phyloP scores from a whole-genome alignment of 1,140 invertebrate genomes.

The Papilio glaucus region DNA sequence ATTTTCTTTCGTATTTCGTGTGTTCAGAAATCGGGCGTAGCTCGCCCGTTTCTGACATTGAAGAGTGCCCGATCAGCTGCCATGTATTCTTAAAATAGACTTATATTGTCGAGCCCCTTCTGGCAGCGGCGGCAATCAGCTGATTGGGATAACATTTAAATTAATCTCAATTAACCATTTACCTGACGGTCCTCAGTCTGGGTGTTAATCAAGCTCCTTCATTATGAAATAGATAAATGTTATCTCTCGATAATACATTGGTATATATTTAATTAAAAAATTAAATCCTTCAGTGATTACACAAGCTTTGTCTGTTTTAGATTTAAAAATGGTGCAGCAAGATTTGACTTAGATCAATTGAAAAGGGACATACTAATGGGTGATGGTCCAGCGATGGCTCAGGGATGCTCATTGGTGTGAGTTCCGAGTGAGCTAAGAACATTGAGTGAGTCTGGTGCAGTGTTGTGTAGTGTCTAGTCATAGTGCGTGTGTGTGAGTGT shows the following conservation, averaged over 20 bases:
- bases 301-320: constrained; percentile 65
- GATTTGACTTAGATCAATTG: constrained; percentile 80
- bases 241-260: constrained; percentile 52
- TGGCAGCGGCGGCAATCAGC: constrained; percentile 77
- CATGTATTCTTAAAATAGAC: constrained; percentile 79
- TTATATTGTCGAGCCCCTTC: constrained; percentile 78
- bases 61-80: constrained; percentile 74
- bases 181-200: constrained; percentile 52
- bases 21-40: constrained; percentile 54
- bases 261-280: constrained; percentile 53
- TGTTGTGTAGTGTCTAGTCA: constrained; percentile 79
- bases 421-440: constrained; percentile 62
- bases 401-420: constrained; percentile 71
- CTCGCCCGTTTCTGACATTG: constrained; percentile 76
- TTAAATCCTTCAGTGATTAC: constrained; percentile 58
- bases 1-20: constrained; percentile 40
- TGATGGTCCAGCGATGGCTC: constrained; percentile 64
- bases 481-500: constrained; percentile 67
- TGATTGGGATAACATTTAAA: constrained; percentile 76
- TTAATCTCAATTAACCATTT: constrained; percentile 78
- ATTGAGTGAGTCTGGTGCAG: constrained; percentile 62
- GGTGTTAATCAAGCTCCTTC: constrained; percentile 49
- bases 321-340: constrained; percentile 84
- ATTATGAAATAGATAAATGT: constrained; percentile 56
- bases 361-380: constrained; percentile 51